phyloP scores from a whole-genome alignment of 2,797 vertebrate species.

The Margarornis squamiger region DNA sequence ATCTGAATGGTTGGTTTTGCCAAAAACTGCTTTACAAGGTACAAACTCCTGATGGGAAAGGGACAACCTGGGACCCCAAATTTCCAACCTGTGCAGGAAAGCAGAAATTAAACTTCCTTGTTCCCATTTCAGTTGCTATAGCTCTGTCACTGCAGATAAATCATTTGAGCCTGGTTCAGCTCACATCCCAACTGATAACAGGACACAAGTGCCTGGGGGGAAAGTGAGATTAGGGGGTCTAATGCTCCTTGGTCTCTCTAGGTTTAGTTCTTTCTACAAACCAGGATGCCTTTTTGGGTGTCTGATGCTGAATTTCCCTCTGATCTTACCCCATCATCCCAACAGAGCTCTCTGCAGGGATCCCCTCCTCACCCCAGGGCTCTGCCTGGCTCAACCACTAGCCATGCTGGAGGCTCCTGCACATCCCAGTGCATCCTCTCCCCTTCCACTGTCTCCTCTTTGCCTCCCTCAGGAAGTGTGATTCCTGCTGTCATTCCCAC shows the following conservation, averaged over 20 bases:
- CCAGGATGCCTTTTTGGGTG: neutral
- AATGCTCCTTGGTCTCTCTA: neutral
- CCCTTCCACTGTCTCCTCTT: neutral
- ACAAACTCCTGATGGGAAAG: neutral
- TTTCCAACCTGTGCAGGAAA: neutral
- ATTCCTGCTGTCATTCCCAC: neutral
- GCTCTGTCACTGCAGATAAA: neutral
- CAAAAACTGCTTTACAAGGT: accelerated
- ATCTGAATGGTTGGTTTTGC: neutral
- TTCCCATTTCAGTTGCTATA: neutral
- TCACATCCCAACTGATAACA: neutral
- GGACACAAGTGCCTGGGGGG: neutral
- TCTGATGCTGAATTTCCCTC: neutral
- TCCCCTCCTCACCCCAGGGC: neutral
- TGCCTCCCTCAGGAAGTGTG: neutral
- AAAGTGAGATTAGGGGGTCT: neutral
- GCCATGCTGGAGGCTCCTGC: neutral
- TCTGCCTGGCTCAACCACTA: neutral
- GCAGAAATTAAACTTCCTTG: neutral
- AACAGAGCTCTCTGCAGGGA: neutral
- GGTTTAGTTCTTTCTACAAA: neutral
- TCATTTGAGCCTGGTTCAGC: neutral
- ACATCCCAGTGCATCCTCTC: neutral
- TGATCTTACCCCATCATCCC: neutral
- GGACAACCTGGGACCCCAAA: neutral